A percentile compares a stretch with the other conserved stretches of the same genome.
Conservation (phyloP, 2,797 vertebrate genomes). For the Morelia viridis region DNA sequence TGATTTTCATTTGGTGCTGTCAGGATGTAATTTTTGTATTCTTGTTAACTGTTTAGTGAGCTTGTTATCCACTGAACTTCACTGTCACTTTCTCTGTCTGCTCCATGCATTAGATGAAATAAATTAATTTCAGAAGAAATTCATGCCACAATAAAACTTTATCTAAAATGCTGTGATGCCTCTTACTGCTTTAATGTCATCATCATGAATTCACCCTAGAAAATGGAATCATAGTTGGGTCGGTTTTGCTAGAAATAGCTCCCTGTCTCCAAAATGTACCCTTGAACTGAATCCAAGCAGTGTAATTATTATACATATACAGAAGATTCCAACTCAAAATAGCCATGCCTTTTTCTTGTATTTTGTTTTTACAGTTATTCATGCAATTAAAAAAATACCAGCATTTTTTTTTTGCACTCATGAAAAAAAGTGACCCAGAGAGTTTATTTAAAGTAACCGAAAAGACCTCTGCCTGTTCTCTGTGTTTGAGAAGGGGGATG, state of each 20-base stretch:
- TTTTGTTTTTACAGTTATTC: background rate
- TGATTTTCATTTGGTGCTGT: background rate
- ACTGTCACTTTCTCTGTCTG: background rate
- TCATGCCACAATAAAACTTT: background rate
- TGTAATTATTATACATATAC: background rate
- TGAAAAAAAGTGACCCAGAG: background rate
- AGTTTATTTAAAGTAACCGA: background rate
- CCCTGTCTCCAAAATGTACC: background rate
- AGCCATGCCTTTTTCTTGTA: background rate
- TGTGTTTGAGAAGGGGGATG: background rate
- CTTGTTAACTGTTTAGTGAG: background rate
- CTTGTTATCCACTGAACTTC: background rate
- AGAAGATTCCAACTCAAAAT: background rate
- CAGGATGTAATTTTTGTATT: background rate
- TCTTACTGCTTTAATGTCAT: background rate
- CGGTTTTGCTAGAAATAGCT: background rate
- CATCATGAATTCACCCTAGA: background rate
- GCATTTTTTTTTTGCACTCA: background rate
- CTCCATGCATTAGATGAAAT: background rate
- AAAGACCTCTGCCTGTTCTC: background rate
- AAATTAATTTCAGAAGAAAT: background rate
- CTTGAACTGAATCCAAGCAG: background rate
- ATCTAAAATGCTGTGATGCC: background rate
- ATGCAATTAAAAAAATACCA: background rate
- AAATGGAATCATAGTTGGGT: background rate